phyloP scores from a whole-genome alignment of 2,113 vertebrate species.

The Callionymus lyra region DNA sequence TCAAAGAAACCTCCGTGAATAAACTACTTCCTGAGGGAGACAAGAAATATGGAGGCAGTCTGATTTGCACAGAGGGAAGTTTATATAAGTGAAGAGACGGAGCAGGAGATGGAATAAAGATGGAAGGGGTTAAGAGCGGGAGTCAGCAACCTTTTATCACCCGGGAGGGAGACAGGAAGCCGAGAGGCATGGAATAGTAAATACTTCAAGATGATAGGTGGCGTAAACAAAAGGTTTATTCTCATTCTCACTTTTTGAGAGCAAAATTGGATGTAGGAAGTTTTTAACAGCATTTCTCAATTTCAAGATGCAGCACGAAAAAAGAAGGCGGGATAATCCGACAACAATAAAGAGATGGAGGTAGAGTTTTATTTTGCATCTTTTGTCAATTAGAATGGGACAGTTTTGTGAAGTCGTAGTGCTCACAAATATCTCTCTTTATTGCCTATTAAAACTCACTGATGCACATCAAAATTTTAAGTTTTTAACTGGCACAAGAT shows the following conservation, averaged over 20 bases:
- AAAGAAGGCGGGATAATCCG: too few relatives aligned
- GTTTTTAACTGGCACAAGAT: too few relatives aligned
- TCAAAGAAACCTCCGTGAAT: conserved; percentile 44
- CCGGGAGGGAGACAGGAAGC: conserved; percentile 57
- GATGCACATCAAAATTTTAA: too few relatives aligned
- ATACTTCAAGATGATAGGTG: conserved; percentile 72
- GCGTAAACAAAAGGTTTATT: conserved; percentile 71
- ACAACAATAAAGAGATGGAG: too few relatives aligned
- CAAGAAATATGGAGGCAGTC: conserved; percentile 23
- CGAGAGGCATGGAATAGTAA: conserved; percentile 52
- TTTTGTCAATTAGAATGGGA: too few relatives aligned
- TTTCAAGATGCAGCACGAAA: too few relatives aligned
- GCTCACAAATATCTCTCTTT: too few relatives aligned
- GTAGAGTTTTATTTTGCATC: too few relatives aligned
- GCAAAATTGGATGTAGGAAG: conserved; percentile 60
- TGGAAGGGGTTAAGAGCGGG: conserved; percentile 58
- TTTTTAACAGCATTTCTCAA: conserved; percentile 53
- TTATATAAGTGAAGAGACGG: conserved; percentile 38
- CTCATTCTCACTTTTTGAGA: conserved; percentile 66
- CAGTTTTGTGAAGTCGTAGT: too few relatives aligned
- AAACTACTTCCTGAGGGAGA: conserved; percentile 45
- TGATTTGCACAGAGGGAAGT: conserved; percentile 33
- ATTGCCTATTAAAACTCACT: too few relatives aligned
- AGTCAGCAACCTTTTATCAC: conserved; percentile 64
- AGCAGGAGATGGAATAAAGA: conserved; percentile 34